Evolutionary conservation across 2,888 invertebrate species (phyloP), one percentile per base, ranked within the genome.

Genomic region (Oegoconia quadripuncta): DNA sequence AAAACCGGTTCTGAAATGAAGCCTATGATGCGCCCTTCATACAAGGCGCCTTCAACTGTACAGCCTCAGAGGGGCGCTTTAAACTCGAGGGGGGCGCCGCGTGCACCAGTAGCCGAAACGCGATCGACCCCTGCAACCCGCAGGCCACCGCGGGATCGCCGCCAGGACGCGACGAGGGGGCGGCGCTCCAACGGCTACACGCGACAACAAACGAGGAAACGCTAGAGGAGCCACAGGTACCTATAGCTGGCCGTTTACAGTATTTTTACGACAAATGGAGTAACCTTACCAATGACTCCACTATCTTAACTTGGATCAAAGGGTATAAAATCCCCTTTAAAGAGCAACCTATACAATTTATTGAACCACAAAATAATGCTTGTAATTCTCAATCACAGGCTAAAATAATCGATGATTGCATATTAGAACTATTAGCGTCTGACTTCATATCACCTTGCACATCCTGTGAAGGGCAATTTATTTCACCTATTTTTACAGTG

Each of bases 271-370:
- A 44, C 20, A 14, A 44, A 36, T 47, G 43, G 44, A 14, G 8
- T 13, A 1, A 33, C 1, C 13, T 47, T n/a, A 46, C 46, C 22
- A 17, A 40, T 16, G 43, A 46, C 16, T 3, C 13, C 7, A 40
- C 28, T 6, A 39, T 39, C 11, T 25, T 42, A 8, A 22, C 31
- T 1, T 42, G 42, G 44, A 20, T 47, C 15, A 16, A 29, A 27
- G 46, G 46, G 3, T 46, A 42, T 30, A 33, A 39, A 28, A 39
- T 46, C 4, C 42, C 41, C 7, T 46, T 46, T 30, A 23, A 18
- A 8, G 9, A n/a, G 3, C 28, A 7, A 9, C 40, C 40, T 9
- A 30, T 31, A 2, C 36, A 41, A 36, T 15, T 3, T n/a, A 25
- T n/a, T 2, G 16, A 20, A 17, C 27, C 29, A 7, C 8, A 12